These are phyloP conservation scores for Melanotaenia boesemani DNA, from an alignment of 2,797 vertebrate species.

Conservation along the genomic window DNA sequence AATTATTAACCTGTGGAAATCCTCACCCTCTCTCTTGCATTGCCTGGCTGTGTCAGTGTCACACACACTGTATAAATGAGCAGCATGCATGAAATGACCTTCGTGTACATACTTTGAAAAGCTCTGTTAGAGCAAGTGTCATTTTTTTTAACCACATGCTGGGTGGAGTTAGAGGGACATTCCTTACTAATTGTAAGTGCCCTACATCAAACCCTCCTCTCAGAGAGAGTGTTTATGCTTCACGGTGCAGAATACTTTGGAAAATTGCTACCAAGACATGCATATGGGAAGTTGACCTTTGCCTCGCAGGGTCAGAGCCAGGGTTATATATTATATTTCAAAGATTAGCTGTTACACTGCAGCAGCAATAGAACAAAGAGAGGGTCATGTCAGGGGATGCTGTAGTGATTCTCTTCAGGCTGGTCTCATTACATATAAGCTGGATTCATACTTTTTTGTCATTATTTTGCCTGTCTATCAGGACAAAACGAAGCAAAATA, in stretches of 20 bases:
- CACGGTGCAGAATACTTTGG: conserved; percentile 49
- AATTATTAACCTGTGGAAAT: conserved; percentile 41
- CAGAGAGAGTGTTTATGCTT: conserved; percentile 22
- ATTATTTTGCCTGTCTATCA: not conserved
- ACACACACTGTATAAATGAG: not conserved
- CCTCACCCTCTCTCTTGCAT: conserved; percentile 10
- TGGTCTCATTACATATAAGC: not conserved
- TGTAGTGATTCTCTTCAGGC: not conserved
- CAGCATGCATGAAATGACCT: not conserved
- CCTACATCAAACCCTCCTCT: conserved; percentile 18
- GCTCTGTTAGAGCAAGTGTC: not conserved
- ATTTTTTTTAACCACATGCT: conserved; percentile 34
- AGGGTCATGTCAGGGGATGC: not conserved
- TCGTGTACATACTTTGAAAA: not conserved
- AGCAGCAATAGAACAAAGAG: conserved; percentile 34
- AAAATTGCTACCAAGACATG: conserved; percentile 50
- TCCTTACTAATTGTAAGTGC: conserved; percentile 69
- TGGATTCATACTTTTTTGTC: conserved; percentile 19
- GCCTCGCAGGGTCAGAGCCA: conserved; percentile 21
- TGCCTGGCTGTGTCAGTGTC: conserved; percentile 30
- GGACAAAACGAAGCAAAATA: conserved; percentile 9
- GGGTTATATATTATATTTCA: conserved; percentile 46
- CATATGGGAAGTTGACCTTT: conserved; percentile 46
- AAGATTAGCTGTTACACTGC: conserved; percentile 35
- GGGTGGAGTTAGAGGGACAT: conserved; percentile 55